Percentiles rank a stretch among this genome's conserved stretches.
Conservation (phyloP, 2,888 invertebrate species). For the Spilosoma lubricipeda region DNA sequence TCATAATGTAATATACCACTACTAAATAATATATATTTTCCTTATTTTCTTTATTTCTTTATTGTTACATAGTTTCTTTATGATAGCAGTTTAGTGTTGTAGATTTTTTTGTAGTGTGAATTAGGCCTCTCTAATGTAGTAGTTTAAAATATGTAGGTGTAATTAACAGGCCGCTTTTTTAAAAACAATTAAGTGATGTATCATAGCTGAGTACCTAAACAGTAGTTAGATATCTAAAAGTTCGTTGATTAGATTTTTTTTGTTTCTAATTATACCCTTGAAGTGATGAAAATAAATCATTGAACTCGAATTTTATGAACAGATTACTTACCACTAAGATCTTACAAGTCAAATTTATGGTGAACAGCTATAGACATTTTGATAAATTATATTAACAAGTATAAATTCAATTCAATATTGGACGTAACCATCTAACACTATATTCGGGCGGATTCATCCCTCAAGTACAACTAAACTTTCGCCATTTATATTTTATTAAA, state of each 20-base stretch:
- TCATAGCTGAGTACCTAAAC: neutral
- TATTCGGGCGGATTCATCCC: constrained; percentile 42
- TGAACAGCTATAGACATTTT: constrained; percentile 15
- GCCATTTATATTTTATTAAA: constrained; percentile 78
- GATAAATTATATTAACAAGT: constrained; percentile 39
- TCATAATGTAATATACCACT: constrained; percentile 52
- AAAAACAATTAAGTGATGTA: neutral
- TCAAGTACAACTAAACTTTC: constrained; percentile 67
- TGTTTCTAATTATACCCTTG: neutral
- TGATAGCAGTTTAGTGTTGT: neutral
- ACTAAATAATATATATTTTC: constrained; percentile 42
- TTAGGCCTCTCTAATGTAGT: neutral
- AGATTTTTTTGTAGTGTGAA: neutral
- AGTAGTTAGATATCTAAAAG: too few relatives aligned
- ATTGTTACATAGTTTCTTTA: constrained; percentile 24
- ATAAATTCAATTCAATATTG: constrained; percentile 46
- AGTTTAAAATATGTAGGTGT: neutral
- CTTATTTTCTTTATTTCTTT: constrained; percentile 29
- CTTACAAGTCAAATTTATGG: constrained; percentile 2
- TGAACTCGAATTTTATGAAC: neutral
- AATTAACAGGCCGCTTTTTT: neutral
- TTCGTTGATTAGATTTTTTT: too few relatives aligned
- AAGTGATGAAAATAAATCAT: neutral
- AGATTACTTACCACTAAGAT: neutral
- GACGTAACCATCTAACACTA: constrained; percentile 42